Percentiles rank a stretch among this genome's conserved stretches.
Evolutionary conservation across 2,888 invertebrate genomes (phyloP).

Genomic region (Ditula angustiorana): DNA sequence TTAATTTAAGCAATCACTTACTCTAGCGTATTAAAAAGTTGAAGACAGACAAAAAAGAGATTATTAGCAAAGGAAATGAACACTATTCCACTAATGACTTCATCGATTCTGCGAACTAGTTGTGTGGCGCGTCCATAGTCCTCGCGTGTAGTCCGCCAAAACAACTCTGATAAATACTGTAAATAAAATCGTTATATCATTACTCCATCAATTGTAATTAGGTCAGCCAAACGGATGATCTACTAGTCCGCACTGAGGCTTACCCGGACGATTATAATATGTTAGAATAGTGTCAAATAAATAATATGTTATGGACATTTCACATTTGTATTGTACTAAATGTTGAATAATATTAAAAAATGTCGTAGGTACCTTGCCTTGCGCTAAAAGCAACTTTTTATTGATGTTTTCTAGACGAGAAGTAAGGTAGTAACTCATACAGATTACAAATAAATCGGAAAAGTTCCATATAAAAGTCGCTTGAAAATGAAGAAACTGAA

Average conservation of each 20-base stretch:
- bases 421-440: slow-evolving; percentile 88
- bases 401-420: slow-evolving; percentile 88
- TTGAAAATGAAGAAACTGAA: slow-evolving; percentile 85
- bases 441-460: slow-evolving; percentile 89
- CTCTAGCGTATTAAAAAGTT: slow-evolving; percentile 89
- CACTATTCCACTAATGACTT: slow-evolving; percentile 87
- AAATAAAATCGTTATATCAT: not conserved
- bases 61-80: slow-evolving; percentile 89
- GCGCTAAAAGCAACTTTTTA: slow-evolving; percentile 65
- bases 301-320: too few relatives aligned
- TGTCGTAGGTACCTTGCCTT: slow-evolving; percentile 67
- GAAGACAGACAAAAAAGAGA: slow-evolving; percentile 90
- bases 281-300: too few relatives aligned
- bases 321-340: too few relatives aligned
- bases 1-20: slow-evolving; percentile 65
- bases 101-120: slow-evolving; percentile 86
- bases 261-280: too few relatives aligned
- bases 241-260: too few relatives aligned
- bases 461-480: slow-evolving; percentile 91
- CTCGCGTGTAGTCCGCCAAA: slow-evolving; percentile 88
- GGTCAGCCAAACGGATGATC: too few relatives aligned
- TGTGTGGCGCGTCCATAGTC: slow-evolving; percentile 87
- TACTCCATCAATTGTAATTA: too few relatives aligned
- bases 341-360: too few relatives aligned
- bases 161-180: slow-evolving; percentile 86